Base-by-base conservation (phyloP, 2,888 invertebrate species). In the Cenopis cana region DNA sequence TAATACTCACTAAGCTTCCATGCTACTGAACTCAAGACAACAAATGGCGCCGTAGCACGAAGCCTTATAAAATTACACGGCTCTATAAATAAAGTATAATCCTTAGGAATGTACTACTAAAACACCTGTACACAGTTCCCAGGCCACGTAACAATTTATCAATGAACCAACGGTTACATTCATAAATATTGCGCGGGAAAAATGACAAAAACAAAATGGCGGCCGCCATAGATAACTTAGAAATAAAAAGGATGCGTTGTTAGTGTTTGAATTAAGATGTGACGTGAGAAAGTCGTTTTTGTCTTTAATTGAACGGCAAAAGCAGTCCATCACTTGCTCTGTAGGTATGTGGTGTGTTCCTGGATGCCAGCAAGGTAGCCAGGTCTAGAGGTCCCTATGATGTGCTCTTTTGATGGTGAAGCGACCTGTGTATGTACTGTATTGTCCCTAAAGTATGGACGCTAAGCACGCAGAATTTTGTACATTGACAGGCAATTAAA, bases 181-280 rank as follows among this genome's bases (percentile, higher is more conserved):
- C 81, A 82, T 85, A 81, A 84, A 85, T 81, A 79, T 78, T 69
- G 76, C 76, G 75, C 72, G 76, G 74, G 75, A 78, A 75, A 77
- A 79, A 83, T 54, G 49, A 81, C 74, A 82, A 85, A 81, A 84
- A 81, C 78, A 85, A 85, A 75, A 82, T 82, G 82, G 81, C 77
- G 46, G 74, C 69, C 69, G 4, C 65, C 67, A 61, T 50, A 66
- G 71, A 49, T 38, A 55, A 61, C 57, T 41, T 49, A 50, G 55
- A 65, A 60, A 66, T 49, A 71, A 71, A 62, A 62, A 68, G 38
- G 41, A 20, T 24, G 29, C 38, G 29, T 24, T 60, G 41, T 60
- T 60, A 41, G 29, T 62, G 61, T 29, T 52, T 50, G 33, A 50
- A 52, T 50, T 50, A 36, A 33, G 33, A 12, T 10, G 29, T 41